Evolutionary conservation across 1,140 invertebrate species (phyloP).

Genomic region (Zaprionus camerounensis): DNA sequence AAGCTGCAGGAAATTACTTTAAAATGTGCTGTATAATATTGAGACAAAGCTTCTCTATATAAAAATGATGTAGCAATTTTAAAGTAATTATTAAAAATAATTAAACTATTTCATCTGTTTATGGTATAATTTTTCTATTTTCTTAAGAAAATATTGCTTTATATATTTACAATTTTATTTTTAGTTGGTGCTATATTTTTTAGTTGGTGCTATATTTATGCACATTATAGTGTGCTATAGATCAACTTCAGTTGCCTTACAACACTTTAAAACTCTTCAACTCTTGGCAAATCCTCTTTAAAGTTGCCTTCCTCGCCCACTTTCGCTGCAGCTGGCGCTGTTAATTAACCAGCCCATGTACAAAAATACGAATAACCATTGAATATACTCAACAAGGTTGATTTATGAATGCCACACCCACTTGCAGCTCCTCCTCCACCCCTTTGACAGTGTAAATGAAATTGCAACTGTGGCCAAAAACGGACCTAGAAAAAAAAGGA

Average conservation of each 20-base stretch:
- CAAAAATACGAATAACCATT: constrained; percentile 11
- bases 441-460: constrained; percentile 44
- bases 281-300: not conserved
- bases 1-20: not conserved
- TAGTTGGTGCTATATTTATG: too few species aligned
- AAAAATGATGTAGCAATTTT: too few species aligned
- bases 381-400: not conserved
- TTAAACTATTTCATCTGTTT: not conserved
- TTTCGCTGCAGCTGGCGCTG: not conserved
- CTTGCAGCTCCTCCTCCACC: not conserved
- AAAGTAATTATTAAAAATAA: not conserved
- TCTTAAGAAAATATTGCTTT: too few species aligned
- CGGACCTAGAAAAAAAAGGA: constrained; percentile 73
- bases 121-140: not conserved
- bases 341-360: constrained; percentile 31
- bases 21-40: not conserved
- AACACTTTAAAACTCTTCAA: too few species aligned
- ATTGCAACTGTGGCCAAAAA: constrained; percentile 65
- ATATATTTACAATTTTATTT: not conserved
- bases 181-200: too few species aligned
- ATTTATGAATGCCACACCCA: constrained; percentile 14
- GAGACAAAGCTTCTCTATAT: too few species aligned
- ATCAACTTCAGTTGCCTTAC: too few species aligned
- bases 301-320: not conserved
- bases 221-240: too few species aligned